Conservation (phyloP, 2,797 vertebrate species). For the Acipenser oxyrinchus region DNA sequence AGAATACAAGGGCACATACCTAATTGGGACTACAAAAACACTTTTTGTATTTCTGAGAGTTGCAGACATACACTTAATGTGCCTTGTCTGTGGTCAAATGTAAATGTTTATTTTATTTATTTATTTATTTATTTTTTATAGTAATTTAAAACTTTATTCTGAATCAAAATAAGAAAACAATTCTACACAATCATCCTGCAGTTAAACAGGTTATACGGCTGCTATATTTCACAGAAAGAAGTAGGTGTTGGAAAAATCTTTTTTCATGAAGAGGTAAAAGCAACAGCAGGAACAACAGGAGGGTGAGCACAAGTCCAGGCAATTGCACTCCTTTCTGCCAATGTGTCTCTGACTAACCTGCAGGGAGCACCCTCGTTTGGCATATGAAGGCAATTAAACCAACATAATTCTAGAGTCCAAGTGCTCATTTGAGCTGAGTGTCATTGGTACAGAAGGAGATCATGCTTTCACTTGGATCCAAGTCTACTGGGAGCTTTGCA, state of each 20-base stretch:
- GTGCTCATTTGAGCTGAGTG: constrained; percentile 35
- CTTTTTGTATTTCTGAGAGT: no score
- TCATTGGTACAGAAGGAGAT: constrained; percentile 35
- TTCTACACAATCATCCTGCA: no score
- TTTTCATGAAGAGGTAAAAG: constrained; percentile 46
- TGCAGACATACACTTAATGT: no score
- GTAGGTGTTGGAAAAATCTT: constrained; percentile 34
- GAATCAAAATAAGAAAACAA: no score
- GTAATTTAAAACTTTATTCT: no score
- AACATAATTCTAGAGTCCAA: constrained; percentile 20
- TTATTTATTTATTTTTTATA: not conserved
- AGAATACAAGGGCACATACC: no score
- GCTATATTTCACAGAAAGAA: constrained; percentile 42
- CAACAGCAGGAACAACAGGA: constrained; percentile 26
- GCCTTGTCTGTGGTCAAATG: no score
- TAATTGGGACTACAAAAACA: no score
- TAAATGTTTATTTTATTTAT: no score
- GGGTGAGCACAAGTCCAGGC: constrained; percentile 26
- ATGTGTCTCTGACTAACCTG: constrained; percentile 36
- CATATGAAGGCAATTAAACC: constrained; percentile 45
- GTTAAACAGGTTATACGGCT: not conserved
- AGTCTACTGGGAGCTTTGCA: not conserved
- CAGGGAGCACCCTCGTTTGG: constrained; percentile 22
- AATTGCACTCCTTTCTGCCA: constrained; percentile 30
- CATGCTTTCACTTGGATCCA: constrained; percentile 22